Evolutionary conservation across 2,888 invertebrate species (phyloP), one percentile per base, ranked within the genome.

Genomic region (Platycnemis pennipes): DNA sequence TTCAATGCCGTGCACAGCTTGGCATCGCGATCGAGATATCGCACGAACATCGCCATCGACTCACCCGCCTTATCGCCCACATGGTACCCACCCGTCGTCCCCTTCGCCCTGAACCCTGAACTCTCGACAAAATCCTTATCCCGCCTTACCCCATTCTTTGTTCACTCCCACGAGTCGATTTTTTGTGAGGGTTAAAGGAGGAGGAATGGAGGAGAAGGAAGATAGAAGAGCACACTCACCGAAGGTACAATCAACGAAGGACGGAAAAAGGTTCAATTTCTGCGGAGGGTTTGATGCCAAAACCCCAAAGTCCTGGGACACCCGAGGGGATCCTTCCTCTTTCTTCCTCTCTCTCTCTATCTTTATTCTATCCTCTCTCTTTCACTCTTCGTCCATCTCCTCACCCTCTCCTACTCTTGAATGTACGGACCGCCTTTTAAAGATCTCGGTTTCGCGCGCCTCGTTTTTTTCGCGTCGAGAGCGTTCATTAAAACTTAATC

Each of bases 71-170:
- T 31, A 77, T 37, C 77, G 11, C 77, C n/a, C n/a, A n/a, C n/a
- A n/a, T n/a, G 31, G 31, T 37, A 13, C 77, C 31, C 22, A 63
- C 63, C 77, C 16, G 2, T 31, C 37, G 8, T 16, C 22, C 37
- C 26, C 63, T 63, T 63, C 63, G 31, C 77, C 31, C 31, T 11
- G 31, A 37, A 77, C 77, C 77, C 77, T 37, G 2, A 77, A 37
- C 37, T 37, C 77, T 77, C 77, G 77, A 77, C 31, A 37, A 77
- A 77, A 77, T 77, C 77, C 77, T 77, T 37, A 77, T 77, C 77
- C 77, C 22, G 37, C 37, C 77, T 37, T 8, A 37, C 77, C 2
- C 77, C 77, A 13, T 37, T 37, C 37, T 77, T 77, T 26, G 8
- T 37, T 37, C 77, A 77, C 3, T 13, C 8, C 13, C 77, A 77